Base-by-base conservation (phyloP, 2,797 vertebrate species). In the Pseudochromis fuscus region DNA sequence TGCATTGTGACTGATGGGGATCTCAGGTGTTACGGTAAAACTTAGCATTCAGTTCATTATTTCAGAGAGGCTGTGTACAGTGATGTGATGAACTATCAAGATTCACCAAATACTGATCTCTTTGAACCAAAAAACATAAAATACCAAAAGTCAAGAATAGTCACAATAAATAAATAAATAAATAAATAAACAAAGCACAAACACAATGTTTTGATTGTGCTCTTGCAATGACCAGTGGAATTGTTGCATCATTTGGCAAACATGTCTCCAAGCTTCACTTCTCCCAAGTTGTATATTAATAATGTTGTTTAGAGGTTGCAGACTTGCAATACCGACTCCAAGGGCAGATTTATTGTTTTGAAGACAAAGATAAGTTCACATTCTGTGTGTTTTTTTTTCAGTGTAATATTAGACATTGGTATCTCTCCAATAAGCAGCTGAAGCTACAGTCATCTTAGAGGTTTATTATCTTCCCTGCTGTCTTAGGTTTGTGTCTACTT, bases 181-280 rank as follows among this genome's bases (percentile, higher is more conserved):
- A n/a, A 19, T 7, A 44, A 19, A 44, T 12, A n/a, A n/a, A n/a
- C n/a, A n/a, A n/a, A n/a, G n/a, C n/a, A n/a, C 18, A 44, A 11
- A 44, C 18, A 44, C 21, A 16, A 67, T 30, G 25, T 49, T 69
- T 50, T 64, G 4, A 31, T 27, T 55, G 45, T 59, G 21, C 19
- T 16, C 21, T 42, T 58, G 27, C 59, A 61, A 5, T 65, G 59
- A 60, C 49, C 35, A 42, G 35, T 31, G 59, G 35, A 56, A 50
- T 12, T 53, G 28, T 59, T 48, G 33, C 62, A 44, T 67, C 52
- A 72, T 59, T 49, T 58, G 24, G 7, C 2, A 40, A 35, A 52
- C 48, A 53, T 25, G 19, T 15, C 49, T 50, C n/a, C n/a, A n/a
- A 30, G 19, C 21, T 40, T 58, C 12, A 33, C 19, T 50, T 30